Percentiles rank a stretch among this genome's conserved stretches.
These are phyloP conservation scores for Holacanthella duospinosa DNA, from an alignment of 2,888 invertebrate species.

Conservation along the genomic window DNA sequence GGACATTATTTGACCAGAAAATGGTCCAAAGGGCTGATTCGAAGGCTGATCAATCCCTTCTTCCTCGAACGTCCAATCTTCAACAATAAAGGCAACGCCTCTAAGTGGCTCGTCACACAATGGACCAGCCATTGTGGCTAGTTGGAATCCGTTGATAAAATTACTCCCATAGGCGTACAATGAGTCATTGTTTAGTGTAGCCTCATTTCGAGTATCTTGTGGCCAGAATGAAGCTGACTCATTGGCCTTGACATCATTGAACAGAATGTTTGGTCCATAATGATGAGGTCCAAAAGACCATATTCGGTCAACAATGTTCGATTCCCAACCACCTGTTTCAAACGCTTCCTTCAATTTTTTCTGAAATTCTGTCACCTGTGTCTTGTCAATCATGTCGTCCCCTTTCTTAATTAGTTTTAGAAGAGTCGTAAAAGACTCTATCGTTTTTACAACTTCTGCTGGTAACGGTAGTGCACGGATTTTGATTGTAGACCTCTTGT, in stretches of 20 bases:
- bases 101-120: slow-evolving; percentile 94
- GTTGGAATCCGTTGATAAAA: slow-evolving; percentile 74
- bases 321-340: slow-evolving; percentile 48
- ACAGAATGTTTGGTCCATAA: slow-evolving; percentile 76
- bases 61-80: slow-evolving; percentile 59
- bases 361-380: slow-evolving; percentile 43
- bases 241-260: slow-evolving; percentile 67
- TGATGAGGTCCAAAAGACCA: slow-evolving; percentile 88
- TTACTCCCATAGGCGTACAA: slow-evolving; percentile 50
- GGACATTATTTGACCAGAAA: slow-evolving; percentile 80
- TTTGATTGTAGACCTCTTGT: slow-evolving; percentile 59
- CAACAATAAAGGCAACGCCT: slow-evolving; percentile 82
- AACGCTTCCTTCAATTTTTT: slow-evolving; percentile 53
- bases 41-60: slow-evolving; percentile 12
- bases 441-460: slow-evolving; percentile 53
- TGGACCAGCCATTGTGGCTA: slow-evolving; percentile 79
- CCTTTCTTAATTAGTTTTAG: slow-evolving; percentile 55
- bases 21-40: slow-evolving; percentile 45
- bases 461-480: slow-evolving; percentile 71
- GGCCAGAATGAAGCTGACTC: slow-evolving; percentile 49
- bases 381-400: slow-evolving; percentile 41
- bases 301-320: slow-evolving; percentile 53
- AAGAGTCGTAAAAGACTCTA: slow-evolving; percentile 60
- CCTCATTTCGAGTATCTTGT: slow-evolving; percentile 23
- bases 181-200: slow-evolving; percentile 15